Evolutionary conservation across 1,140 invertebrate genomes (phyloP), one percentile per base, ranked within the genome.

Genomic region (Vanessa atalanta): DNA sequence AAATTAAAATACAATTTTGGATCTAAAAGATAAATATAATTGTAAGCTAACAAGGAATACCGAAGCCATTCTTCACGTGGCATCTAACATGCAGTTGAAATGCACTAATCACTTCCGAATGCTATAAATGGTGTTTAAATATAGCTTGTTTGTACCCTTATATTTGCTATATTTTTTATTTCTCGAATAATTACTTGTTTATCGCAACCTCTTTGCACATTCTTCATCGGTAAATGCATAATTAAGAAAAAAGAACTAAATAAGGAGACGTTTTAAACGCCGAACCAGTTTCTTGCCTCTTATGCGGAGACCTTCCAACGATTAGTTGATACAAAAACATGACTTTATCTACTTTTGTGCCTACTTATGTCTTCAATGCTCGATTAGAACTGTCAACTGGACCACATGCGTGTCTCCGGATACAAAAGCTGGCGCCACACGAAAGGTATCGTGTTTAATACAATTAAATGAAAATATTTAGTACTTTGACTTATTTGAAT

Each of bases 251-350:
- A 72, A 75, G 69, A 77, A 80, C 75, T 73, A 80, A 74, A 71
- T 80, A 76, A 76, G 74, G 61, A 65, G 12, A 72, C 53, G 20
- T 57, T 70, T 72, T 61, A 15, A 23, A 26, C 57, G 68, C 20
- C 43, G 73, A 77, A 77, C 79, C 75, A 70, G 77, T 81, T 75
- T 23, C 47, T 14, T 65, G 3, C 50, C 61, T 75, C 64, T 43
- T n/a, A 73, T 65, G 70, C 66, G 48, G 70, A 67, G 70, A 72
- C 68, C 47, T 70, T 65, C 47, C 67, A 73, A n/a, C 66, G 65
- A 71, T 75, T 77, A 77, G 70, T 48, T 13, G 55, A 23, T 68
- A 73, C 75, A 84, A 83, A 85, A 83, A 84, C 79, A 79, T 77
- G 73, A 60, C 72, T 83, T 77, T 79, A 83, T 81, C 79, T 80